Conservation (phyloP, 2,888 invertebrate species). For the Habroteleia sp. region DNA sequence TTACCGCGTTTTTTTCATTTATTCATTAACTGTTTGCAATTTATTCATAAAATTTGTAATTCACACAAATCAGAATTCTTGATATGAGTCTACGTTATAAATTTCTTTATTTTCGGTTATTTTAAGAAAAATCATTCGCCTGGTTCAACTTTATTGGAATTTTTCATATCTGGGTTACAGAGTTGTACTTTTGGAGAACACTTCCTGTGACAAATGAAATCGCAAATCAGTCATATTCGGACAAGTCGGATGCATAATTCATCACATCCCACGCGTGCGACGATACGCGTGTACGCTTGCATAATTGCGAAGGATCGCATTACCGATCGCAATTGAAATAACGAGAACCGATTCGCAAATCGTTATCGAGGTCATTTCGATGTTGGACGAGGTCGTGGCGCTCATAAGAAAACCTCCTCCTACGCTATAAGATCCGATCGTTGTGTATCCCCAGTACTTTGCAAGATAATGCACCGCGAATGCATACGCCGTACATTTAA, state of each 20-base stretch:
- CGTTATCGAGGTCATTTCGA: constrained; percentile 69
- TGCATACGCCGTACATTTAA: constrained; percentile 35
- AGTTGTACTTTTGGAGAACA: too few species aligned
- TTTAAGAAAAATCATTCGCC: too few species aligned
- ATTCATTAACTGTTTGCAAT: too few species aligned
- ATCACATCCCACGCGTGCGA: constrained; percentile 47
- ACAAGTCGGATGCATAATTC: constrained; percentile 58
- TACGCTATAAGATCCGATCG: constrained; percentile 56
- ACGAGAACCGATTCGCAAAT: constrained; percentile 69
- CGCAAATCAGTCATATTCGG: constrained; percentile 56
- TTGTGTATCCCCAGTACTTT: constrained; percentile 36
- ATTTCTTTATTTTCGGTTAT: too few species aligned
- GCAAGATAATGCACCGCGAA: constrained; percentile 51
- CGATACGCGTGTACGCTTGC: constrained; percentile 44
- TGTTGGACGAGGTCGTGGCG: constrained; percentile 61
- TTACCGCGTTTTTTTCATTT: too few species aligned
- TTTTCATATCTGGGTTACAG: too few species aligned
- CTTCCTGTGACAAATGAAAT: constrained; percentile 66
- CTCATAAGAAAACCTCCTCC: constrained; percentile 55
- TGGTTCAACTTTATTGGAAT: too few species aligned
- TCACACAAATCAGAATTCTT: too few species aligned
- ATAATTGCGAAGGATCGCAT: constrained; percentile 57
- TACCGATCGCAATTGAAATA: constrained; percentile 64
- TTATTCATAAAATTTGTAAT: too few species aligned
- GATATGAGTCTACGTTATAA: too few species aligned